A percentile compares a stretch with the other conserved stretches of the same genome.
These are phyloP conservation scores for Cynopterus sphinx DNA, from an alignment of 2,797 vertebrate genomes.

Conservation along the genomic window DNA sequence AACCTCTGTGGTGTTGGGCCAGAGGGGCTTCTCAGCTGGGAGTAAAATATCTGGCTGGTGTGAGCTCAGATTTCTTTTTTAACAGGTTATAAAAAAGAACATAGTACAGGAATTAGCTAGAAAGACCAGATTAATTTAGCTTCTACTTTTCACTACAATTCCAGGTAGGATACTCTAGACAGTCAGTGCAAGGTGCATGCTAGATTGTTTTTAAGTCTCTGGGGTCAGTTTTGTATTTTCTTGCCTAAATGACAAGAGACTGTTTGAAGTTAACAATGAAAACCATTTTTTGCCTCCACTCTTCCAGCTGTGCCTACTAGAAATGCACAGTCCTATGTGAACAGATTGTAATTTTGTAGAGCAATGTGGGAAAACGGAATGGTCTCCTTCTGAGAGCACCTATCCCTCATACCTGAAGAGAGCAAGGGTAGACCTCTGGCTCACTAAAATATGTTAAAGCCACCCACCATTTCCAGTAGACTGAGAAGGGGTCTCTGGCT, in stretches of 20 bases:
- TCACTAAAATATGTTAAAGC: not conserved
- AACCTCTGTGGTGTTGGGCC: not conserved
- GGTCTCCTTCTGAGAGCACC: not conserved
- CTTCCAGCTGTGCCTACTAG: constrained; percentile 42
- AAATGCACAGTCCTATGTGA: not conserved
- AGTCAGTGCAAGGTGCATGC: constrained; percentile 77
- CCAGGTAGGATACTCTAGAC: constrained; percentile 68
- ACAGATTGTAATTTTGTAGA: not conserved
- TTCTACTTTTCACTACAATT: constrained; percentile 70
- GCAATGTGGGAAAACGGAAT: not conserved
- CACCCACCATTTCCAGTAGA: constrained; percentile 7
- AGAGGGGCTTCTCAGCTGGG: not conserved
- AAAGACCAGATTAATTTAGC: constrained; percentile 60
- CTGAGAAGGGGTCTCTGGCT: not conserved
- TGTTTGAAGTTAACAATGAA: constrained; percentile 32
- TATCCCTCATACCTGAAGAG: not conserved
- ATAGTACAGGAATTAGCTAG: constrained; percentile 49
- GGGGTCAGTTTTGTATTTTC: constrained; percentile 67
- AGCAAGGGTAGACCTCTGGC: not conserved
- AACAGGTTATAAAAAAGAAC: constrained; percentile 47
- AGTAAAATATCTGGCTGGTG: constrained; percentile 9
- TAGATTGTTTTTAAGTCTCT: constrained; percentile 59
- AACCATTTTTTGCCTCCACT: constrained; percentile 33
- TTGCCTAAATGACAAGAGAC: constrained; percentile 41
- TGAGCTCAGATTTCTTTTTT: constrained; percentile 22